A percentile compares a stretch with the other conserved stretches of the same genome.
Evolutionary conservation across 2,113 vertebrate species (phyloP).

Genomic region (Chaetodon auriga): DNA sequence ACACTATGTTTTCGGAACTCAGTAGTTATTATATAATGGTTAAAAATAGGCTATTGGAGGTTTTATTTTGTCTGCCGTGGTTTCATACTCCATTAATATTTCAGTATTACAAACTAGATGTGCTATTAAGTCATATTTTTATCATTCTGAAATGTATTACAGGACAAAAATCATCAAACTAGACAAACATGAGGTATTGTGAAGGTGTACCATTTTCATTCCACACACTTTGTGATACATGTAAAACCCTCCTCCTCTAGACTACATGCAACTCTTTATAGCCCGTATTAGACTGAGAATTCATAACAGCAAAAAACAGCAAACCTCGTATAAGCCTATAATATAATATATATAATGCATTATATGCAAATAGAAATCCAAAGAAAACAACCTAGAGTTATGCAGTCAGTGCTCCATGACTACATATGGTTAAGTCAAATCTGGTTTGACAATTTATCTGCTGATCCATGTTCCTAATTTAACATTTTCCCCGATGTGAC

Average conservation of each 20-base stretch:
- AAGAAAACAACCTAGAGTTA: conserved; percentile 5
- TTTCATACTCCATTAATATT: conserved; percentile 33
- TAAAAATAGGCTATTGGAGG: conserved; percentile 12
- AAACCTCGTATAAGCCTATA: background rate
- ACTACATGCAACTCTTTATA: background rate
- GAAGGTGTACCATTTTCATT: too few relatives aligned
- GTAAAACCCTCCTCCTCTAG: background rate
- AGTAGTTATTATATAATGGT: conserved; percentile 35
- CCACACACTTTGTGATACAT: background rate
- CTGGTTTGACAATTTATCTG: background rate
- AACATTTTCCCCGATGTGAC: background rate
- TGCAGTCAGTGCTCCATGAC: background rate
- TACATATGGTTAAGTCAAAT: background rate
- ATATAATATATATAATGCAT: background rate
- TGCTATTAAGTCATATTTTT: background rate
- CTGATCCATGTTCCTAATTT: background rate
- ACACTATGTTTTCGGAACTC: conserved; percentile 21
- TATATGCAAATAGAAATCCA: background rate
- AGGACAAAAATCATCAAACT: background rate
- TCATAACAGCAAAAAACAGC: background rate
- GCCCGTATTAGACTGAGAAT: background rate
- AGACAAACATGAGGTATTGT: background rate
- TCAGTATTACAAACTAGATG: background rate
- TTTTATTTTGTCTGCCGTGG: conserved; percentile 50
- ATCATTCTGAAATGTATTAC: background rate